phyloP scores from a whole-genome alignment of 2,888 invertebrate species.

The Apoderus coryli region DNA sequence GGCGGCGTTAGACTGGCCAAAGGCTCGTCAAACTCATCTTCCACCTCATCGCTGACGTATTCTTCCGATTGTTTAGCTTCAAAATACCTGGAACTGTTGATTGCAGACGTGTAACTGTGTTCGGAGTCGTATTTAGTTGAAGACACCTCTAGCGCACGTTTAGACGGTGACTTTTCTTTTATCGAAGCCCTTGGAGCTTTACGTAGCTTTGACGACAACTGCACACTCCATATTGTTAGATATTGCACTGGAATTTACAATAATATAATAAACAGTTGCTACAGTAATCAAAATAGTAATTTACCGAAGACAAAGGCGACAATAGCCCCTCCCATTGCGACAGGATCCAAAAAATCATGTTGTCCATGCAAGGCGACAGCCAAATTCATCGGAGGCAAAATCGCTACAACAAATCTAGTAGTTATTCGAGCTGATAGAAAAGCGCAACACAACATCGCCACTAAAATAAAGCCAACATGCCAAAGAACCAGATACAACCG shows the following conservation, averaged over 20 bases:
- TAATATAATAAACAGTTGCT: no score
- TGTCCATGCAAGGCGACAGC: constrained; percentile 24
- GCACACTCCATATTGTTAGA: no score
- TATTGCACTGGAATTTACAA: no score
- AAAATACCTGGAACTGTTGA: no score
- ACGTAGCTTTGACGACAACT: no score
- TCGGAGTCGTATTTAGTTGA: no score
- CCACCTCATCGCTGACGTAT: constrained; percentile 8
- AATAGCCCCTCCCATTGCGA: constrained; percentile 19
- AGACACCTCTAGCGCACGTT: no score
- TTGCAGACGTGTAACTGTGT: no score
- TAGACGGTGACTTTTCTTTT: no score
- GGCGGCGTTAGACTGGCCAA: constrained; percentile 25
- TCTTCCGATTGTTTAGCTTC: no score
- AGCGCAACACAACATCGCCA: constrained; percentile 29
- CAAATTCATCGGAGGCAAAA: constrained; percentile 28
- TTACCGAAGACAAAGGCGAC: constrained; percentile 20
- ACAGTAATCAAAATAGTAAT: constrained; percentile 10
- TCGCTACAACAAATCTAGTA: constrained; percentile 24
- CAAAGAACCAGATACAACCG: constrained; percentile 27
- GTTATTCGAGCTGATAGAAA: constrained; percentile 26
- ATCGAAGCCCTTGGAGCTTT: no score
- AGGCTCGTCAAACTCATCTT: constrained; percentile 16
- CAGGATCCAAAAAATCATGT: constrained; percentile 21
- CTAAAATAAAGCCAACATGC: constrained; percentile 27